These are phyloP conservation scores for Melinaea marsaeus DNA, from an alignment of 2,888 invertebrate genomes.

Conservation along the genomic window DNA sequence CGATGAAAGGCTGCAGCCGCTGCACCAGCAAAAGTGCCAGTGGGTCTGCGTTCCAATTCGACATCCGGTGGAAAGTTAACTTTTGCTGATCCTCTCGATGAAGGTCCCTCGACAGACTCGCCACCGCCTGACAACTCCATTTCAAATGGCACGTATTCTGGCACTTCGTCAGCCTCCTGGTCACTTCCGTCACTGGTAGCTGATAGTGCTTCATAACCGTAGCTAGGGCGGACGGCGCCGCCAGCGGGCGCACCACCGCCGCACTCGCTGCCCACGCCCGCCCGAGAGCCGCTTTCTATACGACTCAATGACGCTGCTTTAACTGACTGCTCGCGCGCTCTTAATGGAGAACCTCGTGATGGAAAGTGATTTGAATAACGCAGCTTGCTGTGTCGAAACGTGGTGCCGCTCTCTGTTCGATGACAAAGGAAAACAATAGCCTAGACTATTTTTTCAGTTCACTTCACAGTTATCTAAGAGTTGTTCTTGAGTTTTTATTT, in stretches of 20 bases:
- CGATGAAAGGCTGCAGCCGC: conserved; percentile 71
- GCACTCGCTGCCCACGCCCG: conserved; percentile 59
- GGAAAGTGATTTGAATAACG: conserved; percentile 69
- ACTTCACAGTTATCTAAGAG: conserved; percentile 20
- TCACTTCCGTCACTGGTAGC: conserved; percentile 73
- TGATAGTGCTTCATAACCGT: conserved; percentile 73
- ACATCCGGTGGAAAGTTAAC: conserved; percentile 82
- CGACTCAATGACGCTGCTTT: conserved; percentile 72
- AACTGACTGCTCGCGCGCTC: conserved; percentile 57
- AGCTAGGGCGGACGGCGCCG: conserved; percentile 70
- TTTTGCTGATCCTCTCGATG: conserved; percentile 75
- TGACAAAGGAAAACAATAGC: background rate
- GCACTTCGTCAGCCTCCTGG: conserved; percentile 62
- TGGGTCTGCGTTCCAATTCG: conserved; percentile 70
- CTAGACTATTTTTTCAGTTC: conserved; percentile 14
- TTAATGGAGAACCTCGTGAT: conserved; percentile 59
- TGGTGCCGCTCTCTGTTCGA: conserved; percentile 47
- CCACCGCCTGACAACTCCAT: conserved; percentile 69
- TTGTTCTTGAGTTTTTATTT: background rate
- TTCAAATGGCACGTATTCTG: conserved; percentile 66
- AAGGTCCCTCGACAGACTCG: conserved; percentile 65
- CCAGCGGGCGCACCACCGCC: conserved; percentile 49
- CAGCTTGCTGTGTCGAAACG: conserved; percentile 74
- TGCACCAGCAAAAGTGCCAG: conserved; percentile 64
- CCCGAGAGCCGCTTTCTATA: conserved; percentile 57